Evolutionary conservation across 1,140 invertebrate genomes (phyloP).

Genomic region (Scylla paramamosain): DNA sequence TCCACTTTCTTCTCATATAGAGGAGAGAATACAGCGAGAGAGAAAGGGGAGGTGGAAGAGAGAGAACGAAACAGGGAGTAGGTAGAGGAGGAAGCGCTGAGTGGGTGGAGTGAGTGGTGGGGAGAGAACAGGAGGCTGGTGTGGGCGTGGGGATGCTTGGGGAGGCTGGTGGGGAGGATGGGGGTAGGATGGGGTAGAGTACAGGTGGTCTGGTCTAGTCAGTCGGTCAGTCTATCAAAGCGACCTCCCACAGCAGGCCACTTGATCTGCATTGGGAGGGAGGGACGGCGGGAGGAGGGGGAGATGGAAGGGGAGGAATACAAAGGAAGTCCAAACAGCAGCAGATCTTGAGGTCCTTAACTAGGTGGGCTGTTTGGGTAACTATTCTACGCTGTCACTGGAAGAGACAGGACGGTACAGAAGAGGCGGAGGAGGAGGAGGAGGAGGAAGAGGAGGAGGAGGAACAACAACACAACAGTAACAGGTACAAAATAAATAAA

Average conservation of each 20-base stretch:
- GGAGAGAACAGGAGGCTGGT: too few relatives aligned
- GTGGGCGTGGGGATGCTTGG: too few relatives aligned
- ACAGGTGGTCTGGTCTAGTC: not conserved
- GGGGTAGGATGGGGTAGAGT: not conserved
- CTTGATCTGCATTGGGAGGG: not conserved
- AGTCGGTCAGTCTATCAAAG: not conserved
- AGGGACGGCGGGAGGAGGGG: not conserved
- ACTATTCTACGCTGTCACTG: too few relatives aligned
- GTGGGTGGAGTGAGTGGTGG: not conserved
- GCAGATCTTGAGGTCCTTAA: too few relatives aligned
- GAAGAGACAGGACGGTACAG: too few relatives aligned
- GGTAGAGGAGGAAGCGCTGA: not conserved
- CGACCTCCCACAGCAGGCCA: not conserved
- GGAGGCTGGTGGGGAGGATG: not conserved
- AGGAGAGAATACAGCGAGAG: not conserved
- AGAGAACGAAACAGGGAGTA: not conserved
- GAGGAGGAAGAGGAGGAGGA: constrained; percentile 7
- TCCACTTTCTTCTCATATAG: not conserved
- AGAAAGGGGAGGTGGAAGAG: not conserved
- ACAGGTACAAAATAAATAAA: too few relatives aligned
- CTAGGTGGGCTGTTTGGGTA: not conserved
- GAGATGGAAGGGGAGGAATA: not conserved
- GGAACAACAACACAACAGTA: too few relatives aligned
- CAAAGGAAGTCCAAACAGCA: too few relatives aligned
- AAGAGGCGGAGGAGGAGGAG: not conserved